These are phyloP conservation scores for Brachyrhaphis roseni DNA, from an alignment of 2,797 vertebrate species.

Conservation along the genomic window DNA sequence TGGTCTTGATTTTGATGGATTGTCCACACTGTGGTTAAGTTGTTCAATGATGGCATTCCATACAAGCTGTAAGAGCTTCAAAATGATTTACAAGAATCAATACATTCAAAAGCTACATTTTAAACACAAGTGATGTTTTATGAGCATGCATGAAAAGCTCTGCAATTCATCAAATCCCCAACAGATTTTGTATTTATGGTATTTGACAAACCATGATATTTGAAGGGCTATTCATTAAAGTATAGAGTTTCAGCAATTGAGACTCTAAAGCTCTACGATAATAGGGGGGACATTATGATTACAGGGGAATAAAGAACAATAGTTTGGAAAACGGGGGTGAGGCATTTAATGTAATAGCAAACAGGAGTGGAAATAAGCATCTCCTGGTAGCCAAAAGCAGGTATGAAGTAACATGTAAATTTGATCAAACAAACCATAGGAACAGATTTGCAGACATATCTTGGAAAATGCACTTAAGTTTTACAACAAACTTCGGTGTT, in stretches of 20 bases:
- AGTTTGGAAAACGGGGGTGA: not conserved
- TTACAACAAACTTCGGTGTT: not conserved
- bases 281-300: not conserved
- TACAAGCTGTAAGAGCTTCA: not conserved
- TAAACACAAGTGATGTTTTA: not conserved
- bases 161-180: not conserved
- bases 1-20: not conserved
- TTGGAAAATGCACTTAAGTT: not conserved
- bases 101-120: not conserved
- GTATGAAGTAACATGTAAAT: not conserved
- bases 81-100: not conserved
- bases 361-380: not conserved
- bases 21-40: not conserved
- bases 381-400: not conserved
- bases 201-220: not conserved
- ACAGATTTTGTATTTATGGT: not conserved
- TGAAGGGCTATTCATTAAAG: not conserved
- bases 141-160: not conserved
- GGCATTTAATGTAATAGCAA: not conserved
- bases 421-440: not conserved
- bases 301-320: not conserved
- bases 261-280: not conserved
- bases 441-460: not conserved
- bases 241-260: not conserved
- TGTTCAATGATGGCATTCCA: not conserved